Percentiles rank a stretch among this genome's conserved stretches.
These are phyloP conservation scores for Drosophila algonquin DNA, from an alignment of 2,888 invertebrate genomes.

Conservation along the genomic window DNA sequence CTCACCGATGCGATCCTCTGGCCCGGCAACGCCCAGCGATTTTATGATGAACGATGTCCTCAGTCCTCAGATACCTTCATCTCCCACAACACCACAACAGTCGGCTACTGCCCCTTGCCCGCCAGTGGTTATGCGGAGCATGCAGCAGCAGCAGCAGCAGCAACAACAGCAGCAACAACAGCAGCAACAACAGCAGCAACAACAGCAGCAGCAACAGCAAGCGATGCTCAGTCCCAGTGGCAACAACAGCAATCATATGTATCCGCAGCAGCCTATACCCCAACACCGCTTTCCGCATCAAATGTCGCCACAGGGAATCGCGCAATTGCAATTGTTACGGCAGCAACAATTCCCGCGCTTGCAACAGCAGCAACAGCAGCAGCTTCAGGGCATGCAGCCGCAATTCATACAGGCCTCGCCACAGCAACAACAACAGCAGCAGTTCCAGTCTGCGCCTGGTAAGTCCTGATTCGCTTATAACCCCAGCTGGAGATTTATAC, in stretches of 20 bases:
- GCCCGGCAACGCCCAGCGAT: conserved; percentile 70
- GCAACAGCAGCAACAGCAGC: conserved; percentile 63
- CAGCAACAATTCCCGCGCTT: conserved; percentile 62
- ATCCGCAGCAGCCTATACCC: conserved; percentile 57
- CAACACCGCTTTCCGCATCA: conserved; percentile 75
- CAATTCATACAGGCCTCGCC: conserved; percentile 66
- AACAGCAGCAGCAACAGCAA: conserved; percentile 68
- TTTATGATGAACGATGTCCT: conserved; percentile 65
- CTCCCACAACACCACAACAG: conserved; percentile 58
- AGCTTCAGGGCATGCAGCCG: conserved; percentile 67
- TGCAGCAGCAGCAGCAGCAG: conserved; percentile 55
- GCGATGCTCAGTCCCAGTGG: conserved; percentile 76
- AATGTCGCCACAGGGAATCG: conserved; percentile 55
- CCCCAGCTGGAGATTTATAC: background rate
- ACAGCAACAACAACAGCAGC: conserved; percentile 63
- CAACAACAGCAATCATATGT: conserved; percentile 63
- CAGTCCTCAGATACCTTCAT: conserved; percentile 77
- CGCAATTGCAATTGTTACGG: conserved; percentile 48
- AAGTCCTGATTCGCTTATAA: conserved; percentile 1
- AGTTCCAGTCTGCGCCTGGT: conserved; percentile 65
- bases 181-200: no score
- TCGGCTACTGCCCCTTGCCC: conserved; percentile 19
- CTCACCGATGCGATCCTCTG: conserved; percentile 76
- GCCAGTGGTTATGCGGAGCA: conserved; percentile 64
- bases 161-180: conserved; percentile 65